Evolutionary conservation across 2,113 vertebrate species (phyloP).

Genomic region (Stigmatopora nigra): DNA sequence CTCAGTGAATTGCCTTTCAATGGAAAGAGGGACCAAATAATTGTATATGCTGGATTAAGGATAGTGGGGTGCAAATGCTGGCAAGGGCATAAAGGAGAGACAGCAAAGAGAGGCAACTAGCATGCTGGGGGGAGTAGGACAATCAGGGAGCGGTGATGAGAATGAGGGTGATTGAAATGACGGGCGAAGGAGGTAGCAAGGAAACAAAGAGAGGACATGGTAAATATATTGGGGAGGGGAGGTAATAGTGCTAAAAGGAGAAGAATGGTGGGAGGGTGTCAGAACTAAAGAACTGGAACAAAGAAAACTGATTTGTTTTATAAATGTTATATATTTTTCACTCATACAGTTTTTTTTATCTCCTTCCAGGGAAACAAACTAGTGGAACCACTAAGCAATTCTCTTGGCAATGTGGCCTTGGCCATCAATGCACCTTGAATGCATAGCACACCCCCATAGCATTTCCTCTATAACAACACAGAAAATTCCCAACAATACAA

Average conservation of each 20-base stretch:
- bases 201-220: conserved; percentile 47
- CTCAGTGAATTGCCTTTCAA: conserved; percentile 61
- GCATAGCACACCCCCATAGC: conserved; percentile 38
- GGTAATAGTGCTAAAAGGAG: conserved; percentile 26
- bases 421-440: conserved; percentile 27
- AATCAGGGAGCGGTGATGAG: conserved; percentile 27
- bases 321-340: conserved; percentile 26
- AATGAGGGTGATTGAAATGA: conserved; percentile 59
- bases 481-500: conserved; percentile 9
- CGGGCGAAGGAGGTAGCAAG: conserved; percentile 46
- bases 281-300: background rate
- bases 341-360: conserved; percentile 11
- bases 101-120: conserved; percentile 30
- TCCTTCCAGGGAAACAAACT: conserved; percentile 12
- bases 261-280: conserved; percentile 4
- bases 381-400: conserved; percentile 32
- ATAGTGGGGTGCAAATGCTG: conserved; percentile 27
- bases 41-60: conserved; percentile 56
- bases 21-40: conserved; percentile 50
- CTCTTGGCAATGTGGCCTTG: conserved; percentile 38
- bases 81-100: conserved; percentile 41
- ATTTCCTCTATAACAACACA: conserved; percentile 14
- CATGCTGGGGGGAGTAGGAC: background rate
- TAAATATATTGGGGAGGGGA: conserved; percentile 35
- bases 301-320: conserved; percentile 14